phyloP scores from a whole-genome alignment of 2,797 vertebrate species.

The Parambassis ranga region DNA sequence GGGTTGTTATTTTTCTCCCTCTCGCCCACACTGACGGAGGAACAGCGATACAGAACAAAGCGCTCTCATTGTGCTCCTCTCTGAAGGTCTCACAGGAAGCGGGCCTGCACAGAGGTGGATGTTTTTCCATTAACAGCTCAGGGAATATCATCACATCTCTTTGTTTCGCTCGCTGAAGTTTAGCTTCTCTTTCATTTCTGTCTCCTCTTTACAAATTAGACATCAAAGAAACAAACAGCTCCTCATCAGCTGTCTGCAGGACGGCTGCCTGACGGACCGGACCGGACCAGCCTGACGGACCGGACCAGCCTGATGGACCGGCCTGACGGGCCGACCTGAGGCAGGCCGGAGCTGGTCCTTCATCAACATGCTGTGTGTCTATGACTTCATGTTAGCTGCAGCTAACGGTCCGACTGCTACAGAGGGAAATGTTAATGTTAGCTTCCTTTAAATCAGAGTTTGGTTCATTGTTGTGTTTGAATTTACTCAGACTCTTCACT shows the following conservation, averaged over 20 bases:
- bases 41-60: constrained; percentile 59
- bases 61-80: constrained; percentile 32
- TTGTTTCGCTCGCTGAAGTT: constrained; percentile 49
- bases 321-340: too few species aligned
- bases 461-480: too few species aligned
- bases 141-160: constrained; percentile 66
- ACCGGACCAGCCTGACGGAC: too few species aligned
- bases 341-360: too few species aligned
- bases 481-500: too few species aligned
- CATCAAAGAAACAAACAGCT: constrained; percentile 36
- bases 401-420: too few species aligned
- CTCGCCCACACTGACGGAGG: constrained; percentile 44
- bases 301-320: too few species aligned
- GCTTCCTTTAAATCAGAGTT: too few species aligned
- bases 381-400: too few species aligned
- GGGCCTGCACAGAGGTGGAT: constrained; percentile 62
- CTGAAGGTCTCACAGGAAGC: constrained; percentile 58
- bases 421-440: too few species aligned
- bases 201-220: constrained; percentile 14
- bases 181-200: constrained; percentile 7
- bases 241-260: background rate
- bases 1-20: constrained; percentile 47
- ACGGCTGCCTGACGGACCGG: too few species aligned
- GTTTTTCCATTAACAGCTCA: constrained; percentile 56
- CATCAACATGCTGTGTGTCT: too few species aligned